Percentiles rank a stretch among this genome's conserved stretches.
These are phyloP conservation scores for Escarpia spicata DNA, from an alignment of 2,888 invertebrate genomes.

Conservation along the genomic window DNA sequence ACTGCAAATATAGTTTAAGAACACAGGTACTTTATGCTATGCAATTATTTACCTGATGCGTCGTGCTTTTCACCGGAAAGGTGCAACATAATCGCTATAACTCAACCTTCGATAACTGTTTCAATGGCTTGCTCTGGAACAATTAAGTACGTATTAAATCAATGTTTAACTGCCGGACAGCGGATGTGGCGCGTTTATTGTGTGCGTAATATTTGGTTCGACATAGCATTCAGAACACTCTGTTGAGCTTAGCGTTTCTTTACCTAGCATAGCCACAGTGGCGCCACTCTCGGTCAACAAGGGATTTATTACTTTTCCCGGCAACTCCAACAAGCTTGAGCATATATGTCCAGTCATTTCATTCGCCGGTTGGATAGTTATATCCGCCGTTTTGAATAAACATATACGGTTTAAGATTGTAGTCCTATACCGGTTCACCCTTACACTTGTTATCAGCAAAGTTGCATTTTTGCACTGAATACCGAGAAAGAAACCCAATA, in stretches of 20 bases:
- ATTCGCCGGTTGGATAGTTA: not conserved
- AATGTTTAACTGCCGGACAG: not conserved
- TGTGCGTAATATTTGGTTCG: not conserved
- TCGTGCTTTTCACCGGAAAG: not conserved
- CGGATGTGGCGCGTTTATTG: not conserved
- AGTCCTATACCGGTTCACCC: not conserved
- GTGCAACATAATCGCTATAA: not conserved
- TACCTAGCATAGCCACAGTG: not conserved
- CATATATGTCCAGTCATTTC: not conserved
- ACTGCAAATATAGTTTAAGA: not conserved
- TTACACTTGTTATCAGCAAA: not conserved
- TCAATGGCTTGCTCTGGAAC: not conserved
- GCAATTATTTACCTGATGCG: conserved; percentile 1
- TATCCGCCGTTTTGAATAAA: conserved; percentile 6
- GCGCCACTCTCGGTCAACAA: no score
- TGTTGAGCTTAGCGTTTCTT: not conserved
- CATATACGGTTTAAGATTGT: not conserved
- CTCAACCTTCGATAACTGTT: not conserved
- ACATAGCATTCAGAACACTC: not conserved
- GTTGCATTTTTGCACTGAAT: not conserved
- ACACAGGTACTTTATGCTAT: not conserved
- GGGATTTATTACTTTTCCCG: conserved; percentile 5
- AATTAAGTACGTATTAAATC: not conserved
- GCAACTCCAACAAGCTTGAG: not conserved
- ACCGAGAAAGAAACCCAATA: not conserved